Evolutionary conservation across 1,140 invertebrate genomes (phyloP).

Genomic region (Stenopsyche tienmushanensis): DNA sequence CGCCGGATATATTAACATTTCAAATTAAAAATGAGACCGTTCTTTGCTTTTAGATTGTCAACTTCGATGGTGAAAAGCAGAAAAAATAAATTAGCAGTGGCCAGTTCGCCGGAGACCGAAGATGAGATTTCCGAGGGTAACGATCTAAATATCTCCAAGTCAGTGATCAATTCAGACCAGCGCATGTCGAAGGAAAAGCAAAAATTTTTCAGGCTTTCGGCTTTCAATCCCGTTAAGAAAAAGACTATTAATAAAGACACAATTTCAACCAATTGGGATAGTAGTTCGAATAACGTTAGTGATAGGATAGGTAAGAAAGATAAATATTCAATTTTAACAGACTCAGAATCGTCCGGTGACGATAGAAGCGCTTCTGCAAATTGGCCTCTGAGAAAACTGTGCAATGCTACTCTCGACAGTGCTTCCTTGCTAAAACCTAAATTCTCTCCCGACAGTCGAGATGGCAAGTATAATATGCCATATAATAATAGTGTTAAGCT

Average conservation of each 20-base stretch:
- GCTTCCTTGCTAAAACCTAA: background rate
- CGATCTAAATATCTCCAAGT: constrained; percentile 43
- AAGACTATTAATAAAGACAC: constrained; percentile 41
- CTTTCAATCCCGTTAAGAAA: constrained; percentile 62
- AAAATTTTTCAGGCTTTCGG: constrained; percentile 79
- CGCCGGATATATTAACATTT: no score
- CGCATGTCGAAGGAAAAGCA: constrained; percentile 82
- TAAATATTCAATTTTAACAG: constrained; percentile 24
- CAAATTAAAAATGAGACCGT: background rate
- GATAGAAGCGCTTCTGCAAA: constrained; percentile 2
- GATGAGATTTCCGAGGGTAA: constrained; percentile 56
- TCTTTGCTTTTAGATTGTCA: constrained; percentile 42
- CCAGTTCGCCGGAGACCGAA: constrained; percentile 46
- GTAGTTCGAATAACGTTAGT: constrained; percentile 40
- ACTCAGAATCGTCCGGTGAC: constrained; percentile 46
- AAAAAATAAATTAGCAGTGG: constrained; percentile 42
- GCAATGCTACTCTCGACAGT: background rate
- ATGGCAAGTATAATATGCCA: background rate
- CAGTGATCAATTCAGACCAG: constrained; percentile 63
- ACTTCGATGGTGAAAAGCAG: constrained; percentile 48
- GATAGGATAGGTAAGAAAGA: constrained; percentile 38
- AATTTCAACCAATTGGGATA: constrained; percentile 23
- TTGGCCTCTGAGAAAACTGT: background rate
- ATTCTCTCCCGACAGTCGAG: background rate
- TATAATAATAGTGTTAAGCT: background rate